Base-by-base conservation (phyloP, 2,888 invertebrate species). In the Lissonota sp. region DNA sequence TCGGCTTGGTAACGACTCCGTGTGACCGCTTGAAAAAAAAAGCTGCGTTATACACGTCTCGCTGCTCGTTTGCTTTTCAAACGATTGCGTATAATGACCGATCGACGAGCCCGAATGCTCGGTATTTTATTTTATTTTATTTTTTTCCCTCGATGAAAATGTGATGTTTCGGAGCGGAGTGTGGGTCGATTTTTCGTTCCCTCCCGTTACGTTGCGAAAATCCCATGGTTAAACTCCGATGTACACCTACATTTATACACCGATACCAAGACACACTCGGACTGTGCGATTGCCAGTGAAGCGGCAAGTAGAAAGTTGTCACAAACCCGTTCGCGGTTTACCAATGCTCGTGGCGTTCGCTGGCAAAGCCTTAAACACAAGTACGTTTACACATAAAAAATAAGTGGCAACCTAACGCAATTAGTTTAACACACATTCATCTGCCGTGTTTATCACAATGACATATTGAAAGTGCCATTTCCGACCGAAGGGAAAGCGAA, bases 271-370 rank as follows among this genome's bases (percentile, higher is more conserved):
- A 58, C 63, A 62, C 44, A 8, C 63, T 67, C 49, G 49, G 49
- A 44, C 12, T 49, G 49, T 49, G 74, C 46, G 44, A 49, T 63
- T 60, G 69, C 72, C 70, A 83, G 71, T 82, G 82, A 81, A 82
- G 74, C 72, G 82, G 79, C 67, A 84, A 84, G 84, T 82, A 84
- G 84, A 84, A 84, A 84, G 84, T 83, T 83, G 84, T 82, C 80
- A 70, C 82, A 62, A 26, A 66, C 53, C 67, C 46, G 53, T 74
- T 80, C 51, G 53, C 44, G 63, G 42, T 55, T 57, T 72, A 58
- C 70, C 49, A 49, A 60, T 46, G 51, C 58, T 39, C 14, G 12
- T 51, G 8, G 14, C 46, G 51, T 55, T 51, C 40, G 42, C 46
- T 1, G 10, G 42, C 26, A 37, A 53, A 62, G 63, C 16, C 39